phyloP scores from a whole-genome alignment of 2,113 vertebrate genomes.

The Dascyllus trimaculatus region DNA sequence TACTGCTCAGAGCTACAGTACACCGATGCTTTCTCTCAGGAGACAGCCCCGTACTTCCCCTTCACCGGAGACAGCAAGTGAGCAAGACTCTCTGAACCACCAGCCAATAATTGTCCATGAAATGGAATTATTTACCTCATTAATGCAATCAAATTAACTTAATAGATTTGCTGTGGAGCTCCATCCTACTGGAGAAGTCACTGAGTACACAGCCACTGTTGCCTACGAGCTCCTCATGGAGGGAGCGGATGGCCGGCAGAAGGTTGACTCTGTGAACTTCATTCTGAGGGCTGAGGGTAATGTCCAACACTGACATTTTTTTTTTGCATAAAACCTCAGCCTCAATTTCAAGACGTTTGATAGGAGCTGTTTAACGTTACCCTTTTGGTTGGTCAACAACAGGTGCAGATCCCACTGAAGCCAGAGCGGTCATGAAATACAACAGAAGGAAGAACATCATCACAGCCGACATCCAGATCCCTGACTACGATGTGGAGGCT shows the following conservation, averaged over 20 bases:
- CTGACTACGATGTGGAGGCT: conserved; percentile 86
- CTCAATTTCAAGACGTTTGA: not conserved
- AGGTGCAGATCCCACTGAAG: conserved; percentile 87
- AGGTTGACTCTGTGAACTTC: conserved; percentile 87
- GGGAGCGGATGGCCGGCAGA: conserved; percentile 76
- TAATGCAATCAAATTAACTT: not conserved
- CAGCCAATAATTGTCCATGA: not conserved
- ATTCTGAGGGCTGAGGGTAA: conserved; percentile 89
- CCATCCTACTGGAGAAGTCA: conserved; percentile 87
- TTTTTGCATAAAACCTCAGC: not conserved
- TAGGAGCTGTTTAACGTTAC: not conserved
- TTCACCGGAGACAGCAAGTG: conserved; percentile 91
- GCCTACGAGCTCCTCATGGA: conserved; percentile 83
- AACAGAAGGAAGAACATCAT: conserved; percentile 86
- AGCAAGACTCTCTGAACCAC: conserved; percentile 38
- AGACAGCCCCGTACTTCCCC: conserved; percentile 88
- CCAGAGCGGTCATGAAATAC: conserved; percentile 84
- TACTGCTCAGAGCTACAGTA: conserved; percentile 86
- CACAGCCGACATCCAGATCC: conserved; percentile 88
- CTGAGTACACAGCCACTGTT: conserved; percentile 88
- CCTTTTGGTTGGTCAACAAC: conserved; percentile 7
- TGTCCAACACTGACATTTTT: conserved; percentile 19
- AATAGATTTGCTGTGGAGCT: conserved; percentile 89
- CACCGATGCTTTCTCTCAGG: conserved; percentile 82
- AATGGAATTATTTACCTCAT: not conserved